Percentiles rank a stretch among this genome's conserved stretches.
Conservation (phyloP, 2,113 vertebrate genomes). For the Marmota monax region DNA sequence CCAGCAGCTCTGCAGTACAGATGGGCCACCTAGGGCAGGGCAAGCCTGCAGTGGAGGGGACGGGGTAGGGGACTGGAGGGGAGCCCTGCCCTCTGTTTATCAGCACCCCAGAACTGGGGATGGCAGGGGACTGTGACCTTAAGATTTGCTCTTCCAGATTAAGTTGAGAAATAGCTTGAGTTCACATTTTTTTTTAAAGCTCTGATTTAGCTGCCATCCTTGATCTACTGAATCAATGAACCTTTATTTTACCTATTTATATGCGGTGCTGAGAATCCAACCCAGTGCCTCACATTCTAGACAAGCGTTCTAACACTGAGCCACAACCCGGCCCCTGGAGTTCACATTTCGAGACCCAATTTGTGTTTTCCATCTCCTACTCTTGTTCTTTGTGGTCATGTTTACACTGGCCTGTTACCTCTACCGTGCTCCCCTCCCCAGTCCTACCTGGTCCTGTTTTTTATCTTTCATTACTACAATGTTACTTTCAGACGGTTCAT, state of each 20-base stretch:
- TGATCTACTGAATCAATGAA: too few relatives aligned
- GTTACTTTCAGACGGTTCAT: not conserved
- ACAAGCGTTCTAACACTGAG: too few relatives aligned
- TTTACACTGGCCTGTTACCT: not conserved
- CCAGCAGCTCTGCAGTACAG: not conserved
- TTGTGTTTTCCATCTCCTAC: accelerated
- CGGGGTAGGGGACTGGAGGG: accelerated
- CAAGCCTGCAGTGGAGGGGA: not conserved
- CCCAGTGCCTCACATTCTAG: too few relatives aligned
- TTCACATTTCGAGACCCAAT: not conserved
- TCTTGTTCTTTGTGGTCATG: not conserved
- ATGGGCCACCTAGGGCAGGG: not conserved
- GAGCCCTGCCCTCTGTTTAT: not conserved
- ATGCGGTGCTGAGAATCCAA: too few relatives aligned
- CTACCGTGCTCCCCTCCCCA: accelerated
- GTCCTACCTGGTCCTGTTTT: not conserved
- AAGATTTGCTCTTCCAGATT: not conserved
- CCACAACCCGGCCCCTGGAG: not conserved
- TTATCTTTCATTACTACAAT: accelerated
- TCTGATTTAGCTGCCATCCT: too few relatives aligned
- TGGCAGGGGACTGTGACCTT: not conserved
- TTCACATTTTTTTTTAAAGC: not conserved
- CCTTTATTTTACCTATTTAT: too few relatives aligned
- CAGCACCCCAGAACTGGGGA: not conserved
- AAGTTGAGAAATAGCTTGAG: not conserved